These are phyloP conservation scores for Cantharis rustica DNA, from an alignment of 2,888 invertebrate species.

Conservation along the genomic window DNA sequence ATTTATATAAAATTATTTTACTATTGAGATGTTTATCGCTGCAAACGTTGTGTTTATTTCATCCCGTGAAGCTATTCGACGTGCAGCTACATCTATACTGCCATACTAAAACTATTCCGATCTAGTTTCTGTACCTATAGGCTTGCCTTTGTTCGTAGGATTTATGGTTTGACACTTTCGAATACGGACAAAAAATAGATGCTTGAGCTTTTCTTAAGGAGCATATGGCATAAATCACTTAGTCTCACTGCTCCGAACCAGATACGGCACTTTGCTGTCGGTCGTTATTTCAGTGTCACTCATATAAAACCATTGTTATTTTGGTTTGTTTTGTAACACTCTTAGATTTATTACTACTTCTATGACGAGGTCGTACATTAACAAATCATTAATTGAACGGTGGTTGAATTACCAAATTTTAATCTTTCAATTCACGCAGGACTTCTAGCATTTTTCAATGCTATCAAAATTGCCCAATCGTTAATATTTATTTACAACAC, in stretches of 20 bases:
- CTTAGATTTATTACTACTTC: constrained; percentile 51
- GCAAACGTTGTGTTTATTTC: not conserved
- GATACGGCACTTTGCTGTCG: constrained; percentile 35
- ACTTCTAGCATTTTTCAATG: not conserved
- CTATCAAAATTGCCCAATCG: not conserved
- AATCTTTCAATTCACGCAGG: not conserved
- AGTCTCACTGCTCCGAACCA: constrained; percentile 39
- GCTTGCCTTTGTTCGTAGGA: constrained; percentile 45
- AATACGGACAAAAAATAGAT: constrained; percentile 56
- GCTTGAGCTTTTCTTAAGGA: constrained; percentile 56
- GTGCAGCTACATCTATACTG: constrained; percentile 38
- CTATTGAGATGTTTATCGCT: not conserved
- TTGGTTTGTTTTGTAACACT: constrained; percentile 56
- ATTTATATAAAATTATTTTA: not conserved
- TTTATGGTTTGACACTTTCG: constrained; percentile 58
- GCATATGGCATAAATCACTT: constrained; percentile 56
- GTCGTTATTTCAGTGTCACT: constrained; percentile 54
- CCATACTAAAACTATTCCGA: constrained; percentile 27
- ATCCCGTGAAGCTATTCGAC: not conserved
- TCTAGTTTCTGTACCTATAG: constrained; percentile 31
- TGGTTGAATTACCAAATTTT: not conserved
- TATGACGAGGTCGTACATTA: constrained; percentile 21
- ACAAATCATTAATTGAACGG: constrained; percentile 31
- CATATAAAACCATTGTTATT: constrained; percentile 54
- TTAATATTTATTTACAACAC: not conserved